A percentile compares a stretch with the other conserved stretches of the same genome.
Evolutionary conservation across 2,113 vertebrate species (phyloP).

Genomic region (Anarrhichthys ocellatus): DNA sequence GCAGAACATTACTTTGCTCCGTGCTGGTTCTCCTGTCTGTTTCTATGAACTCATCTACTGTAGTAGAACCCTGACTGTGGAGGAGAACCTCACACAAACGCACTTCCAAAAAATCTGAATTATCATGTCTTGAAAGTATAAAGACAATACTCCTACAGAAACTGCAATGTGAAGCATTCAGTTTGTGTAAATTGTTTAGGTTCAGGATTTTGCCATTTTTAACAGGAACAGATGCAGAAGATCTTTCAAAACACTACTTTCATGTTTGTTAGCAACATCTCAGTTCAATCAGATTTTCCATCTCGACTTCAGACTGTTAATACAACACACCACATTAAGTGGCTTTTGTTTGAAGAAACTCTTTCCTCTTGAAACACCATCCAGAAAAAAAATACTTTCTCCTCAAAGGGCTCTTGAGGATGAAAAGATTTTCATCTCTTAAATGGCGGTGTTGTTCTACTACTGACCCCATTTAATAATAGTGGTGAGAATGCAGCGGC

Average conservation of each 20-base stretch:
- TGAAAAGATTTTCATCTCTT: constrained; percentile 6
- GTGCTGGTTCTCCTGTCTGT: not conserved
- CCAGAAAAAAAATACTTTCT: not conserved
- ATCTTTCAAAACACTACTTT: constrained; percentile 1
- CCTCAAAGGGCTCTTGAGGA: constrained; percentile 18
- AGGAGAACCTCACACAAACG: not conserved
- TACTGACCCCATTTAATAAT: constrained; percentile 47
- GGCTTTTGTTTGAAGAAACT: constrained; percentile 27
- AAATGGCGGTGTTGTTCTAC: constrained; percentile 8
- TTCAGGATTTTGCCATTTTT: constrained; percentile 5
- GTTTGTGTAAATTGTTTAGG: constrained; percentile 17
- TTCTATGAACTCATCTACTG: not conserved
- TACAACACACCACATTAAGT: constrained; percentile 17
- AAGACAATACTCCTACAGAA: not conserved
- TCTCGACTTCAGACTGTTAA: constrained; percentile 14
- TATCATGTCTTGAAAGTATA: constrained; percentile 13
- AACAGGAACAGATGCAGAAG: constrained; percentile 5
- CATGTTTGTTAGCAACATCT: constrained; percentile 1
- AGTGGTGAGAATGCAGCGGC: constrained; percentile 23
- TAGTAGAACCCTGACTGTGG: not conserved
- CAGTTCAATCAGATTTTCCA: constrained; percentile 18
- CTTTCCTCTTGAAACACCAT: not conserved
- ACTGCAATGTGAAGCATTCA: not conserved
- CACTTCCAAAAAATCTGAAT: not conserved
- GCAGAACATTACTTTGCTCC: not conserved